phyloP scores from a whole-genome alignment of 2,113 vertebrate species.

The Muntiacus muntjak region DNA sequence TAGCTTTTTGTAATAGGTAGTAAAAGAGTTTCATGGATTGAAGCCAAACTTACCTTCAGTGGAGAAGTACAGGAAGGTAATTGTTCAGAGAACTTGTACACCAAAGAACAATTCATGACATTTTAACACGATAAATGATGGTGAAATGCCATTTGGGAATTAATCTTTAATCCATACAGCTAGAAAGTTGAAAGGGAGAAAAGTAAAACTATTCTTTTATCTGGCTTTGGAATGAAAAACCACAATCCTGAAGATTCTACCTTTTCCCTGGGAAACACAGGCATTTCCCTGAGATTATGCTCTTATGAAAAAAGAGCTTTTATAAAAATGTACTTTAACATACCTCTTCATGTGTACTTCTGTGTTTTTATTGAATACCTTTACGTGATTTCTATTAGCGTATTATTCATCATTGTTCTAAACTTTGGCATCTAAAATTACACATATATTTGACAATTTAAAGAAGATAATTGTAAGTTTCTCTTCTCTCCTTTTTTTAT shows the following conservation, averaged over 20 bases:
- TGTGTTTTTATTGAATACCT: neutral
- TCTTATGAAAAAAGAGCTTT: neutral
- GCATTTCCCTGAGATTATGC: neutral
- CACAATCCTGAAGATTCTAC: neutral
- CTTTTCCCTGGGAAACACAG: constrained; percentile 14
- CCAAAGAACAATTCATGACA: neutral
- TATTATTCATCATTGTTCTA: neutral
- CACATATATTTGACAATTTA: neutral
- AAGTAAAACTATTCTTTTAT: neutral
- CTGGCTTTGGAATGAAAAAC: neutral
- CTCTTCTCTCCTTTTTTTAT: constrained; percentile 38
- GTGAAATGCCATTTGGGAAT: neutral
- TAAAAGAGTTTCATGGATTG: constrained; percentile 42
- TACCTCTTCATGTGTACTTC: neutral
- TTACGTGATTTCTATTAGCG: neutral
- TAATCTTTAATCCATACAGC: neutral
- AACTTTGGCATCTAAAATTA: constrained; percentile 11
- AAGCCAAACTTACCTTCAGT: neutral
- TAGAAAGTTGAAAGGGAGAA: neutral
- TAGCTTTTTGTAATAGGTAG: constrained; percentile 52
- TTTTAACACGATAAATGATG: constrained; percentile 26
- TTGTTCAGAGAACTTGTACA: constrained; percentile 28
- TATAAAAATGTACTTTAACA: neutral
- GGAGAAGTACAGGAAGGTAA: neutral
- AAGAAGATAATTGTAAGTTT: constrained; percentile 59